Evolutionary conservation across 1,140 invertebrate species (phyloP).

Genomic region (Nymphalis io): DNA sequence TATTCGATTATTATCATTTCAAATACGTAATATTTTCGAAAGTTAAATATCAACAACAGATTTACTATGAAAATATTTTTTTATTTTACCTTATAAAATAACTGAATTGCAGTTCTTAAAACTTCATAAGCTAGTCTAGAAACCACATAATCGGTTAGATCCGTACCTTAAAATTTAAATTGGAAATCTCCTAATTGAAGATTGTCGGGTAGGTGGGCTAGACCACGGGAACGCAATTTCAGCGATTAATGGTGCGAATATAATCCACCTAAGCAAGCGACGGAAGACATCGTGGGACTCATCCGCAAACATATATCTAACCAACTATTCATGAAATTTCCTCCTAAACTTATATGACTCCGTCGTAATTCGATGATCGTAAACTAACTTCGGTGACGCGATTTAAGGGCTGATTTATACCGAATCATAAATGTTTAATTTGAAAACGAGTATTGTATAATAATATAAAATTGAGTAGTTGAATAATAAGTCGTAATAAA

Average conservation of each 20-base stretch:
- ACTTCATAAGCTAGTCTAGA: neutral
- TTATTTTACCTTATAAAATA: neutral
- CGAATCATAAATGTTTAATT: neutral
- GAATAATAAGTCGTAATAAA: too few relatives aligned
- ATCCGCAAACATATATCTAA: slow-evolving; percentile 56
- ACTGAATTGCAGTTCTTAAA: neutral
- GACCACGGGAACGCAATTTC: slow-evolving; percentile 68
- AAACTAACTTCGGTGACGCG: slow-evolving; percentile 21
- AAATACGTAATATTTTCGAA: neutral
- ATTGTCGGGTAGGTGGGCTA: slow-evolving; percentile 50
- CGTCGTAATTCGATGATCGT: slow-evolving; percentile 28
- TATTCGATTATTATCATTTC: too few relatives aligned
- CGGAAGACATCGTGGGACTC: slow-evolving; percentile 55
- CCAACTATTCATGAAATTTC: slow-evolving; percentile 50
- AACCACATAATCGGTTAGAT: slow-evolving; percentile 1
- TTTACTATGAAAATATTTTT: neutral
- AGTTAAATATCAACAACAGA: neutral
- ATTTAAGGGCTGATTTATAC: neutral
- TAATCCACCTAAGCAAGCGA: slow-evolving; percentile 74
- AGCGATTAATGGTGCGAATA: slow-evolving; percentile 72
- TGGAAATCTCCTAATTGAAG: slow-evolving; percentile 68
- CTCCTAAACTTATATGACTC: slow-evolving; percentile 37
- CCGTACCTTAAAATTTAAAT: slow-evolving; percentile 61
- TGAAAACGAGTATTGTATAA: neutral
- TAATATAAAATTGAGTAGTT: neutral